Percentiles rank a stretch among this genome's conserved stretches.
Conservation (phyloP, 2,888 invertebrate genomes). For the Tholera decimalis region DNA sequence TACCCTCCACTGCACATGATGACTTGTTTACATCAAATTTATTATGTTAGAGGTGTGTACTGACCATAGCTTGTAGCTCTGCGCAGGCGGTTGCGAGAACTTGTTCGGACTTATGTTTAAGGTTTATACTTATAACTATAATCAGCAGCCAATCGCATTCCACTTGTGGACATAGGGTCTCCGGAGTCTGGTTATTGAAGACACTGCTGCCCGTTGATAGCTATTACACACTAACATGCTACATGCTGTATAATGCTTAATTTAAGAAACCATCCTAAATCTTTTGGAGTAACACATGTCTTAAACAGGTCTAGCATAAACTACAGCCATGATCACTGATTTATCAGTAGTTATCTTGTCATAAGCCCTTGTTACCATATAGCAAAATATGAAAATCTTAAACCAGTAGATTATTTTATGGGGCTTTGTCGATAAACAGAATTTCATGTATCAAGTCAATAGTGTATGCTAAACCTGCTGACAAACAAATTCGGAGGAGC, state of each 20-base stretch:
- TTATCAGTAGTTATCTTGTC: neutral
- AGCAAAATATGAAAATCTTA: neutral
- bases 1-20: slow-evolving; percentile 41
- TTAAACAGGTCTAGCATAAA: slow-evolving; percentile 64
- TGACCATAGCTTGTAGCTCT: slow-evolving; percentile 96
- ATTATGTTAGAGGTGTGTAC: slow-evolving; percentile 71
- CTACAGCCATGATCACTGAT: neutral
- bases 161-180: slow-evolving; percentile 34
- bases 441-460: neutral
- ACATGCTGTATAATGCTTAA: slow-evolving; percentile 11
- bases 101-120: slow-evolving; percentile 66
- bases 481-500: neutral
- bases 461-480: slow-evolving; percentile 1
- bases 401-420: neutral
- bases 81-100: slow-evolving; percentile 95
- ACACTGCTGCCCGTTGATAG: slow-evolving; percentile 31
- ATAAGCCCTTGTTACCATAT: neutral
- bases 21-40: slow-evolving; percentile 38
- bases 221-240: slow-evolving; percentile 28
- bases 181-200: slow-evolving; percentile 12
- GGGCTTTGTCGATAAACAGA: neutral
- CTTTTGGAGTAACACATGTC: neutral
- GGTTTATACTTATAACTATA: slow-evolving; percentile 39
- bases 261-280: neutral
- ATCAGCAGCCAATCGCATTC: slow-evolving; percentile 33